Base-by-base conservation (phyloP, 1,140 invertebrate species). In the Amphibalanus amphitrite region DNA sequence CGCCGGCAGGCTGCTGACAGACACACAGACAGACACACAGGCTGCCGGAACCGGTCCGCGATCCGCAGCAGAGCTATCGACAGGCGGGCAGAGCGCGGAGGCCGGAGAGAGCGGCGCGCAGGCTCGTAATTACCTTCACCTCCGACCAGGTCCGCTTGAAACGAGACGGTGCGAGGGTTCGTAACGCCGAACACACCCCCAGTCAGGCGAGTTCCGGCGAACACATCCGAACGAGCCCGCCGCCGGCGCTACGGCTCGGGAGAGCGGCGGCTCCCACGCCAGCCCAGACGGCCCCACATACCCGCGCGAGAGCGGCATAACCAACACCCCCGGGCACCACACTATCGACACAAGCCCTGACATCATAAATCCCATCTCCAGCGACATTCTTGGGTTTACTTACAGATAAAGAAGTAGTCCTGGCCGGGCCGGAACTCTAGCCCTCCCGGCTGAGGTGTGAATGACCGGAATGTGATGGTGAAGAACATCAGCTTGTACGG, bases 341-440 rank as follows among this genome's bases (percentile, higher is more conserved):
- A 38, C 71, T 20, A 10, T 29, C 20, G 72, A 29, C 20, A 25
- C 30, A 23, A 29, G 26, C 17, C 28, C 15, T 38, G 4, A 38
- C 33, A 38, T 38, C 15, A 15, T 38, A 38, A 38, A 15, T 6
- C 33, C 33, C 4, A 38, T 38, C 33, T 38, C n/a, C n/a, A 38
- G 33, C 33, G 4, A 38, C 33, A 38, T 38, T 6, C 33, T 65
- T 67, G 20, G 59, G 71, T 10, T 13, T 69, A 86, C 86, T 87
- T 85, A 84, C 91, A 94, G 82, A 96, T 95, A 82, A 96, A 95
- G 81, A 94, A 96, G 81, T 96, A 96, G 81, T 95, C 92, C 79
- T 93, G 91, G 72, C 93, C 93, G 74, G 93, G 92, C 76, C 90
- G 86, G 82, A 96, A 96, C 81, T 96, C 93, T 76, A 95, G 83